Percentiles rank a stretch among this genome's conserved stretches.
These are phyloP conservation scores for Nasonia giraulti DNA, from an alignment of 1,140 invertebrate species.

Conservation along the genomic window DNA sequence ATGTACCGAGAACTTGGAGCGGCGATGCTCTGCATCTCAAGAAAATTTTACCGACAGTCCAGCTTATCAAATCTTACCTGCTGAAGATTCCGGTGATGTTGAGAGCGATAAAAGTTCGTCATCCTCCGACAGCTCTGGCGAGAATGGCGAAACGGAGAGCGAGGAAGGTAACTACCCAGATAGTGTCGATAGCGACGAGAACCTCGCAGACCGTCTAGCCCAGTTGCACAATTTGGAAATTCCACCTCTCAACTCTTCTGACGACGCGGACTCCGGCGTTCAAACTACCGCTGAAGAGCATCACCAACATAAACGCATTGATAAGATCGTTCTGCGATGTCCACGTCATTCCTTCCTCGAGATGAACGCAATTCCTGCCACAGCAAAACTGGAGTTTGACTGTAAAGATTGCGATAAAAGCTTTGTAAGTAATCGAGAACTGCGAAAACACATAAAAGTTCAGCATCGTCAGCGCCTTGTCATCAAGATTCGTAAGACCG, in stretches of 20 bases:
- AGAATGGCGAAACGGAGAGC: neutral
- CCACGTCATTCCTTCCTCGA: neutral
- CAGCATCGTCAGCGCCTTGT: slow-evolving; percentile 46
- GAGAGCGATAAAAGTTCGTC: neutral
- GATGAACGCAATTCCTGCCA: neutral
- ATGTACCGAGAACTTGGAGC: slow-evolving; percentile 34
- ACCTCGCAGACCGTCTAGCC: slow-evolving; percentile 6
- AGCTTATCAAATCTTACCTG: neutral
- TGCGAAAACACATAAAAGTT: slow-evolving; percentile 21
- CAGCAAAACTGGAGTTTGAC: neutral
- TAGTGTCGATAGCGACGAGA: slow-evolving; percentile 17
- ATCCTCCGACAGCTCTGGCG: neutral
- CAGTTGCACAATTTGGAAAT: neutral
- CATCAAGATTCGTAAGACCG: slow-evolving; percentile 45
- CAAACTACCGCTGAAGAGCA: neutral
- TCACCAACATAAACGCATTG: neutral
- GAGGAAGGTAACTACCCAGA: slow-evolving; percentile 17
- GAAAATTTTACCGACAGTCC: neutral
- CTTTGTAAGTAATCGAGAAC: slow-evolving; percentile 15
- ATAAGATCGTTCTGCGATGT: neutral
- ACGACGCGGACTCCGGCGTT: neutral
- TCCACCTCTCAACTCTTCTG: slow-evolving; percentile 3
- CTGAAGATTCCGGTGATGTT: neutral
- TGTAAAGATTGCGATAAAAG: slow-evolving; percentile 24
- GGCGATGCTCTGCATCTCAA: neutral